These are phyloP conservation scores for Microcaecilia unicolor DNA, from an alignment of 2,797 vertebrate species.

Conservation along the genomic window DNA sequence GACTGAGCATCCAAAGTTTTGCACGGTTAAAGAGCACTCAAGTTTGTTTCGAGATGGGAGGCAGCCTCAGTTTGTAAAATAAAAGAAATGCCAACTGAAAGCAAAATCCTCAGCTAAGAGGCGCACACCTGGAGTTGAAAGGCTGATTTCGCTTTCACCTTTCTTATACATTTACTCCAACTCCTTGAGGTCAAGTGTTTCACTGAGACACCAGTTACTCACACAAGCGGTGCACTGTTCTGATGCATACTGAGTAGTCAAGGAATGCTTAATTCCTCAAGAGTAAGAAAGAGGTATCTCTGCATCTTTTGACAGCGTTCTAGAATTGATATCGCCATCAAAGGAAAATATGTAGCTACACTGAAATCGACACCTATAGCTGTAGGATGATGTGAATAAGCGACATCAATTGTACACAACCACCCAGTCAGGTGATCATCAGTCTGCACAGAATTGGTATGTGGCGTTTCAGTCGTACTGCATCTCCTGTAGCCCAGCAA, in stretches of 20 bases:
- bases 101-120: not conserved
- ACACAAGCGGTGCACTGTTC: not conserved
- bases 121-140: not conserved
- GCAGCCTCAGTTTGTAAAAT: not conserved
- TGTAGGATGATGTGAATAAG: not conserved
- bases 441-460: not conserved
- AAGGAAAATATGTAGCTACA: not conserved
- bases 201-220: not conserved
- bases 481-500: not conserved
- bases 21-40: not conserved
- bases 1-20: not conserved
- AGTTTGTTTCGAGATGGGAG: not conserved
- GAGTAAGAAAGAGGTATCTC: not conserved
- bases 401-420: not conserved
- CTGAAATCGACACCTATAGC: conserved; percentile 5
- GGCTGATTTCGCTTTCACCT: not conserved
- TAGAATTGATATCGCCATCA: not conserved
- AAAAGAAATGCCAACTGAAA: conserved; percentile 1
- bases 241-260: not conserved
- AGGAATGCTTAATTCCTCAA: not conserved
- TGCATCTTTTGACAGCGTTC: not conserved
- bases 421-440: not conserved
- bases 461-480: too few relatives aligned
- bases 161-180: not conserved
- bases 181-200: not conserved